phyloP scores from a whole-genome alignment of 2,888 invertebrate species.

The Shargacucullia verbasci region DNA sequence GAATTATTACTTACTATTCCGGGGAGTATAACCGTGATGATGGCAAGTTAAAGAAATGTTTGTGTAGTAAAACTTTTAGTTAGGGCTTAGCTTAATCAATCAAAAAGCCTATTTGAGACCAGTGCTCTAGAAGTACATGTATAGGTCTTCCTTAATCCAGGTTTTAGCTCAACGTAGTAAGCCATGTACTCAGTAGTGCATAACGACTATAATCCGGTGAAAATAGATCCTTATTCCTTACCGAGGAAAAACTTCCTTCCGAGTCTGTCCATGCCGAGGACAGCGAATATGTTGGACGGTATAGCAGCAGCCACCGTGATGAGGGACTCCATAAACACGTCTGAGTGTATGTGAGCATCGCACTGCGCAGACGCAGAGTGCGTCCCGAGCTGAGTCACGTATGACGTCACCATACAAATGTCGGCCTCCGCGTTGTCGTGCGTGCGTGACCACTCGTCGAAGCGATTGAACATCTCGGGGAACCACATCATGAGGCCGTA shows the following conservation, averaged over 20 bases:
- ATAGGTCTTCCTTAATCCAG: too few species aligned
- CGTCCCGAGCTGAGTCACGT: conserved; percentile 91
- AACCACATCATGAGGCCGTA: conserved; percentile 99
- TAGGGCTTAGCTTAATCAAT: too few species aligned
- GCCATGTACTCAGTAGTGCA: too few species aligned
- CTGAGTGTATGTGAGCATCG: conserved; percentile 92
- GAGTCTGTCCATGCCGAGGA: conserved; percentile 94
- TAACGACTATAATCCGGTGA: too few species aligned
- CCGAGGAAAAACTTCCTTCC: conserved; percentile 95
- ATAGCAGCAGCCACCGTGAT: conserved; percentile 96
- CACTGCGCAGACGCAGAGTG: conserved; percentile 90
- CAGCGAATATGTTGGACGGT: conserved; percentile 95
- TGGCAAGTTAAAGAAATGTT: too few species aligned
- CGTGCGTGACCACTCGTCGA: conserved; percentile 93
- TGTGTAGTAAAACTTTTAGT: too few species aligned
- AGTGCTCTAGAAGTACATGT: too few species aligned
- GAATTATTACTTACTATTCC: too few species aligned
- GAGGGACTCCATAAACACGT: conserved; percentile 95
- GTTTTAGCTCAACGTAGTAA: too few species aligned
- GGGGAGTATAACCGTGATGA: too few species aligned
- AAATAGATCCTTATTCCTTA: conserved; percentile 65
- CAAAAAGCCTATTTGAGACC: too few species aligned
- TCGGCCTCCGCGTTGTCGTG: conserved; percentile 91
- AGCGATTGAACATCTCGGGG: conserved; percentile 97
- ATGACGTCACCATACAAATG: conserved; percentile 94